phyloP scores from a whole-genome alignment of 2,888 invertebrate genomes.

The Clivina fossor region DNA sequence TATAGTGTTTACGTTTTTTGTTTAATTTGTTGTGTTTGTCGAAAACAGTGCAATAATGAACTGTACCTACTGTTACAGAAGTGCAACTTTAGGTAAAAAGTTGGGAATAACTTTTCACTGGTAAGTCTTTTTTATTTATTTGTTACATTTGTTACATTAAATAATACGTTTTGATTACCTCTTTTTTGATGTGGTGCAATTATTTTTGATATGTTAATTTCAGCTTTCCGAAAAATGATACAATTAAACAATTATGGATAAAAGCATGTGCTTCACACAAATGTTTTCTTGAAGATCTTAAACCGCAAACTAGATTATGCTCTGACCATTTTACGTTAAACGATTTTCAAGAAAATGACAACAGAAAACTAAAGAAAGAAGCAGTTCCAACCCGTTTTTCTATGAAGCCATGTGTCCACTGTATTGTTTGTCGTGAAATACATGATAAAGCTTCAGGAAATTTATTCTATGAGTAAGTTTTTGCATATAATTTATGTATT shows the following conservation, averaged over 20 bases:
- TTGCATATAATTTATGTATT: too few species aligned
- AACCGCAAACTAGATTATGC: background rate
- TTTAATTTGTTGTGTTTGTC: too few species aligned
- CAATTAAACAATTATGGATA: background rate
- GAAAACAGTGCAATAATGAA: too few species aligned
- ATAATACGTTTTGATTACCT: too few species aligned
- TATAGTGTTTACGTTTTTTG: too few species aligned
- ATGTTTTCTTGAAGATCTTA: background rate
- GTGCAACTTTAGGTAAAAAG: background rate
- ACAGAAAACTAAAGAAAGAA: slow-evolving; percentile 2
- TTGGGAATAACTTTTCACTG: background rate
- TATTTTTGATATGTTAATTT: background rate
- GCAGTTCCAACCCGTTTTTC: slow-evolving; percentile 1
- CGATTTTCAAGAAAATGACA: background rate
- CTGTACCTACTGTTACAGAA: background rate
- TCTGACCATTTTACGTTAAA: slow-evolving; percentile 1
- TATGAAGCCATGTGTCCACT: background rate
- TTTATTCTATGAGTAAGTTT: background rate
- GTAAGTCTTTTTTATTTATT: background rate
- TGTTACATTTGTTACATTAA: too few species aligned
- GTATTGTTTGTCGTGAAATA: slow-evolving; percentile 1
- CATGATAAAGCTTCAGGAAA: background rate
- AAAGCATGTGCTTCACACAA: slow-evolving; percentile 9
- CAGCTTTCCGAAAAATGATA: background rate
- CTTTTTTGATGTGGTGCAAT: too few species aligned